Percentiles rank a stretch among this genome's conserved stretches.
Evolutionary conservation across 2,888 invertebrate species (phyloP).

Genomic region (Homarus gammarus): DNA sequence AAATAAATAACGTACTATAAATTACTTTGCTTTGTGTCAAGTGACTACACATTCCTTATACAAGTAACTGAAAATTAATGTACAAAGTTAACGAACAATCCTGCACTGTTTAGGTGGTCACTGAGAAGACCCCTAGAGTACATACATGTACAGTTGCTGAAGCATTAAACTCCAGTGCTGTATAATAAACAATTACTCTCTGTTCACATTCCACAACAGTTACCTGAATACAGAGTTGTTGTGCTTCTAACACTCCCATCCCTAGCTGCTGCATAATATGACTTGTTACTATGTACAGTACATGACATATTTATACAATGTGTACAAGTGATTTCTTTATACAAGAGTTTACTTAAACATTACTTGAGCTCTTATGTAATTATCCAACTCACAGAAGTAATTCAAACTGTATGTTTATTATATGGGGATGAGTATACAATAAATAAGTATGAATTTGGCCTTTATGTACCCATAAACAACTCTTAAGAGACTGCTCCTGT

Average conservation of each 20-base stretch:
- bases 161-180: background rate
- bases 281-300: conserved; percentile 19
- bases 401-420: background rate
- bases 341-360: conserved; percentile 42
- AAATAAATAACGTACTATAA: conserved; percentile 1
- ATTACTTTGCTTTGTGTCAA: background rate
- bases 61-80: background rate
- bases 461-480: background rate
- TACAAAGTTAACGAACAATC: background rate
- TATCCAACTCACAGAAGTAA: conserved; percentile 26
- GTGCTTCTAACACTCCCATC: background rate
- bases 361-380: conserved; percentile 57
- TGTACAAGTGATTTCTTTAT: conserved; percentile 38
- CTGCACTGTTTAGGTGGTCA: background rate
- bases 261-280: background rate
- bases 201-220: background rate
- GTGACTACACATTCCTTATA: background rate
- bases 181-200: background rate
- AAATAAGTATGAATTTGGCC: conserved; percentile 3
- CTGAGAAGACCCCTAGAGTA: too few species aligned
- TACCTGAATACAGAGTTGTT: conserved; percentile 1
- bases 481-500: background rate
- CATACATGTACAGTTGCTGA: background rate
- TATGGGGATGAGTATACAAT: background rate
- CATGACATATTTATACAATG: conserved; percentile 24